Evolutionary conservation across 2,113 vertebrate species (phyloP).

Genomic region (Mystacornis crossleyi): DNA sequence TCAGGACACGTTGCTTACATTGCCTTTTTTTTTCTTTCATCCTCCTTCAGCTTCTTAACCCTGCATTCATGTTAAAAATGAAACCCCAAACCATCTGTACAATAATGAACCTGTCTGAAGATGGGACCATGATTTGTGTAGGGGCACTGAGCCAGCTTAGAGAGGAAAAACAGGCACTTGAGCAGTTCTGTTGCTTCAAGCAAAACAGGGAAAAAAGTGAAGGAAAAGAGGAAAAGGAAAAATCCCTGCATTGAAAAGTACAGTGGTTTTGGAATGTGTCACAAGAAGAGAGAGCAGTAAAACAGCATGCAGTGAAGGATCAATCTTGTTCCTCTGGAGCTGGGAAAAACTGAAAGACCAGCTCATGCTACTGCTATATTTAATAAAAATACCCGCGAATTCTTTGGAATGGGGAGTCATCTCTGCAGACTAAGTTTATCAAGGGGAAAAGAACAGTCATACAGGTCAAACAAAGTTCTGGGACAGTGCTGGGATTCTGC

Average conservation of each 20-base stretch:
- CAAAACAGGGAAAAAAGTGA: neutral
- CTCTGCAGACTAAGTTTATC: neutral
- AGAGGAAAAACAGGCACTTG: neutral
- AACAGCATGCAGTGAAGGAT: neutral
- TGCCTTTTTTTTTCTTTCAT: neutral
- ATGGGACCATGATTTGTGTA: neutral
- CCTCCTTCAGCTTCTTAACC: neutral
- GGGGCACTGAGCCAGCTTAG: neutral
- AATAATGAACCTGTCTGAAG: rapidly evolving
- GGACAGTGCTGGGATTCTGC: neutral
- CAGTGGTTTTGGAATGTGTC: neutral
- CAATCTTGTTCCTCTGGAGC: neutral
- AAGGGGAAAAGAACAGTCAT: neutral
- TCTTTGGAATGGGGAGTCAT: neutral
- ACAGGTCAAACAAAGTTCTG: neutral
- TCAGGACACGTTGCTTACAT: neutral
- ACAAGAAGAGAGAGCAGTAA: neutral
- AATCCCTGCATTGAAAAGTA: neutral
- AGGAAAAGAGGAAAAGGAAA: neutral
- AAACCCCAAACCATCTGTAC: neutral
- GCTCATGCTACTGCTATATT: neutral
- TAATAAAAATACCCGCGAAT: rapidly evolving
- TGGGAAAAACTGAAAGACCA: neutral
- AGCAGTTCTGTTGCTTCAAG: neutral
- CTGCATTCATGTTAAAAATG: neutral